Evolutionary conservation across 2,113 vertebrate species (phyloP).

Genomic region (Polypterus senegalus): DNA sequence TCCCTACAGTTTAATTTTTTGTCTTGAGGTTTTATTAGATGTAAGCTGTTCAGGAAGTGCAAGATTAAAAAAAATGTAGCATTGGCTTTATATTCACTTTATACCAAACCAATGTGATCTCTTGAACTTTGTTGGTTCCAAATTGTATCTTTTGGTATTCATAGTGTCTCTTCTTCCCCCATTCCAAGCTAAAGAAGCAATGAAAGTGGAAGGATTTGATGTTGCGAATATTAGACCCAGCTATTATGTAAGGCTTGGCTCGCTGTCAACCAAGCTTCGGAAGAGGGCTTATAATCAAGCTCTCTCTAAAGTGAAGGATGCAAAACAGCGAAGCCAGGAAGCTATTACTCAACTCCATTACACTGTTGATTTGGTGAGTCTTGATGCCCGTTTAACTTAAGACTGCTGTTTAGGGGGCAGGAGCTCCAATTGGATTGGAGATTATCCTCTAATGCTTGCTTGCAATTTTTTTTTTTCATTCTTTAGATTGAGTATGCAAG

Average conservation of each 20-base stretch:
- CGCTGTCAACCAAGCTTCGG: conserved; percentile 54
- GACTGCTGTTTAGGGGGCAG: not conserved
- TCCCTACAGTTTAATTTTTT: too few relatives aligned
- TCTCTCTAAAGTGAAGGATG: conserved; percentile 52
- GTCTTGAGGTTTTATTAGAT: too few relatives aligned
- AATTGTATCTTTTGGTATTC: not conserved
- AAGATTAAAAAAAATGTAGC: too few relatives aligned
- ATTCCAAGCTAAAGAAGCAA: conserved; percentile 51
- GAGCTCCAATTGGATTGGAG: not conserved
- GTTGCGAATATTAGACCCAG: conserved; percentile 32
- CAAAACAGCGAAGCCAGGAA: conserved; percentile 62
- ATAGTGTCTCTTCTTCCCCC: not conserved
- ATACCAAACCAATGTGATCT: not conserved
- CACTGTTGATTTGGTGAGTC: conserved; percentile 69
- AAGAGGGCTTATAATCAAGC: conserved; percentile 60
- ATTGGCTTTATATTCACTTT: too few relatives aligned
- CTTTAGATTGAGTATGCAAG: conserved; percentile 71
- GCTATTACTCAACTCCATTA: conserved; percentile 66
- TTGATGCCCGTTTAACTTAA: not conserved
- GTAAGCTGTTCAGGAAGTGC: too few relatives aligned
- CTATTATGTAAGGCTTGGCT: conserved; percentile 49
- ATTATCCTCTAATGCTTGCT: not conserved
- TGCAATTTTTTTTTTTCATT: not conserved
- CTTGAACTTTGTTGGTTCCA: not conserved
- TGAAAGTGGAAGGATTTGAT: conserved; percentile 56